Evolutionary conservation across 2,888 invertebrate genomes (phyloP), one percentile per base, ranked within the genome.

Genomic region (Abrostola tripartita): DNA sequence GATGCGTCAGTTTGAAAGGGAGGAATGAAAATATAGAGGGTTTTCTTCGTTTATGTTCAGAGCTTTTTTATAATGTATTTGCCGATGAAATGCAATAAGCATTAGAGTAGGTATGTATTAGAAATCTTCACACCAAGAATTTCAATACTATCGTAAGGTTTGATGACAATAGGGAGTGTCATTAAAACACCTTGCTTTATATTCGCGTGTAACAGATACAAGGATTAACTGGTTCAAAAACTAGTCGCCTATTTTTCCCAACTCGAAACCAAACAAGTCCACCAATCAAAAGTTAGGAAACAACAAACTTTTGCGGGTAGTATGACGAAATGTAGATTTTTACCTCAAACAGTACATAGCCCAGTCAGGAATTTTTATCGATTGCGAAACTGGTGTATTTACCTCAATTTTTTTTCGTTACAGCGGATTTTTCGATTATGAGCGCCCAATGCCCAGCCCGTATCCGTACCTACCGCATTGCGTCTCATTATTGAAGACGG

Each of bases 381-480:
- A 76, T 67, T 60, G 61, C 11, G 40, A 68, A 51, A 50, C 52
- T 40, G 44, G 44, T 56, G 35, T 42, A 14, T 6, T 14, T 9
- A 57, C 58, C 63, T 56, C 50, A 54, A 37, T 64, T 63, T 71
- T 59, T 60, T 63, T 76, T 64, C 54, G 61, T 24, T 36, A 55
- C 40, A 61, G 49, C 6, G 37, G 51, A 58, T 65, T 73, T 78
- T 69, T 69, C 36, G 47, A 61, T 65, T 64, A 63, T 42, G 58
- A 49, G n/a, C 59, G 56, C 44, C 62, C 53, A 52, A 53, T 53
- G 42, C 56, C 54, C 38, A 56, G 35, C 47, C 41, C 47, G 60
- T 67, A 58, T 54, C 57, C 57, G 81, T 47, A 24, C 81, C 77
- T 85, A 85, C 82, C 85, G 88, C 88, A 88, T 69, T 88, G 88